Base-by-base conservation (phyloP, 2,888 invertebrate species). In the Eretmocerus hayati region DNA sequence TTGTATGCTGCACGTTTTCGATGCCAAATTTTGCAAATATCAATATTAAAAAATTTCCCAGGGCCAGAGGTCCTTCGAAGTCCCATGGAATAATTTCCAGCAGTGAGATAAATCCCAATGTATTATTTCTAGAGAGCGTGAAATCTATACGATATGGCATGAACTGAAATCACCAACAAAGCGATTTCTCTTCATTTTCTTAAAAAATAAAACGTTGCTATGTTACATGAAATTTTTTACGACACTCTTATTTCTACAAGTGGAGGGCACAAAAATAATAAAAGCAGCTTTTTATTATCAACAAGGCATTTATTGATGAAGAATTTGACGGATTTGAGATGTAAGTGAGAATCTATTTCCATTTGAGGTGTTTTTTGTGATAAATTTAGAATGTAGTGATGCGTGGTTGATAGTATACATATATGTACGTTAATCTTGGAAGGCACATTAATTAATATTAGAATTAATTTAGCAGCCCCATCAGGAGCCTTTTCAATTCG, bases 401-500 rank as follows among this genome's bases (percentile, higher is more conserved):
- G 6, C 39, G 32, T 40, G 9, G 36, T 43, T 51, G 45, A 48
- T 31, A 52, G 40, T 31, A 57, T n/a, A n/a, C n/a, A n/a, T n/a
- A n/a, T n/a, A n/a, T 54, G 53, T 39, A 48, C 40, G 53, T 60
- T 58, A 59, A 41, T 55, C 46, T 55, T 46, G 50, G 49, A 54
- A 52, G 40, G 48, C 42, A 48, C 22, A 53, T 46, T 56, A n/a
- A n/a, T n/a, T n/a, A n/a, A n/a, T n/a, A n/a, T n/a, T 52, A 45
- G 55, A 53, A 60, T 66, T 67, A 71, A 64, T 65, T 61, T 62
- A 68, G 60, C 55, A 71, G 58, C 52, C 66, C 58, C 57, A 69
- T 65, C 62, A 71, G 64, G 61, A 70, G 68, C 56, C 60, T 59
- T 64, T 71, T 71, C 59, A 66, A 64, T 50, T 70, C 69, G 46